Evolutionary conservation across 2,888 invertebrate species (phyloP).

Genomic region (Labia minor): DNA sequence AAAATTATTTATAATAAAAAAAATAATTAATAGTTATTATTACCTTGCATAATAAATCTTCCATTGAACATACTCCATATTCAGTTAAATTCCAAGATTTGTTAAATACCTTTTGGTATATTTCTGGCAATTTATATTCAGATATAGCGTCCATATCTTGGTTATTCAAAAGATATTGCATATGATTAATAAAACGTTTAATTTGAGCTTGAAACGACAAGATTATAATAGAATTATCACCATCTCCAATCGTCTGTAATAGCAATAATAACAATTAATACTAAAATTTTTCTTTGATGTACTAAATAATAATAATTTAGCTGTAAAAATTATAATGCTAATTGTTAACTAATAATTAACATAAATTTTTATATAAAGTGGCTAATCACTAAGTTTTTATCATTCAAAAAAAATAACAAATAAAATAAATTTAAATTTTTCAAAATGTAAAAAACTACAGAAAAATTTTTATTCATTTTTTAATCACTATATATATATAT

Average conservation of each 20-base stretch:
- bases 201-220: slow-evolving; percentile 79
- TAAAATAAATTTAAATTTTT: no score
- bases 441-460: no score
- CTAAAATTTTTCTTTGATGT: neutral
- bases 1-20: neutral
- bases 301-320: neutral
- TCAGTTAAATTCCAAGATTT: slow-evolving; percentile 61
- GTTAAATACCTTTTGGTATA: slow-evolving; percentile 50
- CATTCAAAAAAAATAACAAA: no score
- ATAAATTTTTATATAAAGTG: no score
- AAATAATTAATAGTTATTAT: neutral
- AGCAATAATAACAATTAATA: slow-evolving; percentile 16
- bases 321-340: no score
- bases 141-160: slow-evolving; percentile 67
- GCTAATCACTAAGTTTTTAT: no score
- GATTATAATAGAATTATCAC: slow-evolving; percentile 74
- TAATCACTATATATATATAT: no score
- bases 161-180: slow-evolving; percentile 75
- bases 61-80: slow-evolving; percentile 59
- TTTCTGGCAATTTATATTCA: slow-evolving; percentile 51
- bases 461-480: no score
- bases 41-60: neutral
- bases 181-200: slow-evolving; percentile 79
- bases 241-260: slow-evolving; percentile 75
- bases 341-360: no score